Evolutionary conservation across 2,797 vertebrate genomes (phyloP).

Genomic region (Fringilla coelebs): DNA sequence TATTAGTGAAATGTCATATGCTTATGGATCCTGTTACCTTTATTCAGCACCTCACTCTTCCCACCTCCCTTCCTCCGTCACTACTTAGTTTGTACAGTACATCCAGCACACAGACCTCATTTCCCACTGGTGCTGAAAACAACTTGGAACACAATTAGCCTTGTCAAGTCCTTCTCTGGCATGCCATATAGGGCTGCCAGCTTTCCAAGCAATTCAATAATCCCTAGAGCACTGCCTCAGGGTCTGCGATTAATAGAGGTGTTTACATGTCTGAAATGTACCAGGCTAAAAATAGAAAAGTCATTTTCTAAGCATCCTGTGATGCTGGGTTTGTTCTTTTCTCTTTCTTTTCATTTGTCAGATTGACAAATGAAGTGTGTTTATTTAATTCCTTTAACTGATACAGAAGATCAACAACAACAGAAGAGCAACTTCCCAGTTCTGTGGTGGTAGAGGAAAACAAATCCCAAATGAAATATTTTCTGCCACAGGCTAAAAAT

Average conservation of each 20-base stretch:
- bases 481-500: neutral
- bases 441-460: neutral
- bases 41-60: slow-evolving; percentile 39
- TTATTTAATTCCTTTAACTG: slow-evolving; percentile 20
- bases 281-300: slow-evolving; percentile 63
- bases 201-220: slow-evolving; percentile 50
- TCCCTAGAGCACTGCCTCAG: slow-evolving; percentile 49
- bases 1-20: slow-evolving; percentile 44
- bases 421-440: neutral
- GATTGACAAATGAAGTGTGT: neutral
- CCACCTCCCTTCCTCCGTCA: slow-evolving; percentile 34
- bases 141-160: slow-evolving; percentile 55
- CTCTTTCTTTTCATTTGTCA: slow-evolving; percentile 30
- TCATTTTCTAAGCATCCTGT: slow-evolving; percentile 44
- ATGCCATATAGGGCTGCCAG: slow-evolving; percentile 52
- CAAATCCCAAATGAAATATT: neutral
- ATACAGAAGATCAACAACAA: neutral
- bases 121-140: slow-evolving; percentile 53
- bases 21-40: slow-evolving; percentile 58
- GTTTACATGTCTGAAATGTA: slow-evolving; percentile 67
- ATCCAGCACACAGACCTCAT: slow-evolving; percentile 8
- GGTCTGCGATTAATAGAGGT: slow-evolving; percentile 53
- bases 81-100: slow-evolving; percentile 15
- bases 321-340: slow-evolving; percentile 48
- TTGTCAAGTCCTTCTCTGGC: slow-evolving; percentile 35